Evolutionary conservation across 2,888 invertebrate genomes (phyloP).

Genomic region (Chymomyza fuscimana): DNA sequence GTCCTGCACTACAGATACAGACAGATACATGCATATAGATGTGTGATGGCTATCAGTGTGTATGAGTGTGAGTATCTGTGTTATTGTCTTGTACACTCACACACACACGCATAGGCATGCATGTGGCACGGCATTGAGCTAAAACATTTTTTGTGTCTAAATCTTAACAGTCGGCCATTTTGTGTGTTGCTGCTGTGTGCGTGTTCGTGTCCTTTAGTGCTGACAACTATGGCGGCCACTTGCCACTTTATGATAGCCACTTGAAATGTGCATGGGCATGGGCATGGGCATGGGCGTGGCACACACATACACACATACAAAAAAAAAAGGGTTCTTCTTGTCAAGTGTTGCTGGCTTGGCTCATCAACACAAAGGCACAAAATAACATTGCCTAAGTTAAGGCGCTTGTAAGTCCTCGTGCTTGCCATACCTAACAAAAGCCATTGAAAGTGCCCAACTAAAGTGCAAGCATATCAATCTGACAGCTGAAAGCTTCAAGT

Average conservation of each 20-base stretch:
- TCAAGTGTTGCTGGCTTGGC: not conserved
- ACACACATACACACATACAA: not conserved
- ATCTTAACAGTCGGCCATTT: constrained; percentile 61
- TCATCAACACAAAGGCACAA: constrained; percentile 29
- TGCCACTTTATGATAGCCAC: constrained; percentile 31
- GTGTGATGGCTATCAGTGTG: constrained; percentile 1
- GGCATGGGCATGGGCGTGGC: not conserved
- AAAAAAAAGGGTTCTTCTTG: constrained; percentile 5
- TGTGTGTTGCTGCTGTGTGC: constrained; percentile 31
- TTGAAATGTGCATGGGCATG: not conserved
- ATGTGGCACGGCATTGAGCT: constrained; percentile 6
- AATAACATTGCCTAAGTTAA: constrained; percentile 2
- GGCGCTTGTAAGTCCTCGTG: not conserved
- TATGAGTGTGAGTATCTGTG: constrained; percentile 8
- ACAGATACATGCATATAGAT: constrained; percentile 10
- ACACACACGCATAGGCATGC: constrained; percentile 13
- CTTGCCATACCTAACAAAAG: not conserved
- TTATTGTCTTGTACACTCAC: constrained; percentile 10
- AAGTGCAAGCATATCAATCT: not conserved
- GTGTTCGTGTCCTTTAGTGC: not conserved
- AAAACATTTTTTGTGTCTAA: constrained; percentile 47
- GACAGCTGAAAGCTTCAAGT: not conserved
- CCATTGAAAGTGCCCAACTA: not conserved
- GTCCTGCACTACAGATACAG: constrained; percentile 1
- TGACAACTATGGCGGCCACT: constrained; percentile 47